Conservation (phyloP, 1,140 invertebrate species). For the Mizuhopecten yessoensis region DNA sequence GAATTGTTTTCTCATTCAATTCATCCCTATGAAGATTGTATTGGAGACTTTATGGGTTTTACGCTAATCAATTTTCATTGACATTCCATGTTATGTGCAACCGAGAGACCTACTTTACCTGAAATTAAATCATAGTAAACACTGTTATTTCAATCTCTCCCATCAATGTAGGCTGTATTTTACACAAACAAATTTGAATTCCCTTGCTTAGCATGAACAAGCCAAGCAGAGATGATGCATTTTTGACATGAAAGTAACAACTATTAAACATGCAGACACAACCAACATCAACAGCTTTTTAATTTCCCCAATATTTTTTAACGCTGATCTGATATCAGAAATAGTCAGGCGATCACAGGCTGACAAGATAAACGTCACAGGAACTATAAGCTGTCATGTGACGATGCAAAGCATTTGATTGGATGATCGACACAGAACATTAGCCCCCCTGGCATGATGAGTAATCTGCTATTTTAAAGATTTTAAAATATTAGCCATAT, state of each 20-base stretch:
- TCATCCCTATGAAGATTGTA: neutral
- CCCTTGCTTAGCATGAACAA: neutral
- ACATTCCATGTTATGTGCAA: neutral
- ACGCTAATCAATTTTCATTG: neutral
- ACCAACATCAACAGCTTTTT: neutral
- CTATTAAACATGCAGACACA: neutral
- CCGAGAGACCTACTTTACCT: neutral
- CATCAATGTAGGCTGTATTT: neutral
- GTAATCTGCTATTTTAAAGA: constrained; percentile 13
- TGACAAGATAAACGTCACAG: neutral
- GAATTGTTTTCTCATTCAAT: no score
- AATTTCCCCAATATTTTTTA: neutral
- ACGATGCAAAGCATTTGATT: neutral
- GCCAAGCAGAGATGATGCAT: neutral
- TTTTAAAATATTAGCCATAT: neutral
- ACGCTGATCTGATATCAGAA: constrained; percentile 17
- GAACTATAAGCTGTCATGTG: constrained; percentile 12
- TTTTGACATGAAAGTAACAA: neutral
- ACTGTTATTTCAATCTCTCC: neutral
- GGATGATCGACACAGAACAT: neutral
- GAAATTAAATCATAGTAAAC: neutral
- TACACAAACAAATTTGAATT: neutral
- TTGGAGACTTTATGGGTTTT: neutral
- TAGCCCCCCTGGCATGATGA: constrained; percentile 30
- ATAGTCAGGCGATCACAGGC: neutral